Base-by-base conservation (phyloP, 2,113 vertebrate genomes). In the Mormoops blainvillei region DNA sequence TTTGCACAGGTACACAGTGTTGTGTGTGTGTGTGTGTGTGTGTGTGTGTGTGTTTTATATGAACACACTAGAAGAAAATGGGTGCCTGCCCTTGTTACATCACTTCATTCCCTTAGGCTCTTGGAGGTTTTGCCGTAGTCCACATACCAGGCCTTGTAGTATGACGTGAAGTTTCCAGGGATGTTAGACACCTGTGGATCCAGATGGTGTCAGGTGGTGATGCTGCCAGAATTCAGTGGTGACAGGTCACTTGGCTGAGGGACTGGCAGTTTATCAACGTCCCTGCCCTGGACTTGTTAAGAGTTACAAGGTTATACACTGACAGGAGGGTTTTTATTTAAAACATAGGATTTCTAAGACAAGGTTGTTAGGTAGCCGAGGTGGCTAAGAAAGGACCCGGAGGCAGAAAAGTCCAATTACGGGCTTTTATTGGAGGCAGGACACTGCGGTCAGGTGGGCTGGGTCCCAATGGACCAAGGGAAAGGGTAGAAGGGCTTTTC, bases 301-400 rank as follows among this genome's bases (percentile, higher is more conserved):
- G 24, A 61, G 58, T 28, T 61, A 28, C 58, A 26, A 61, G 24
- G 58, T 28, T 61, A 61, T 22, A 3, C 58, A 4, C 26, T 61
- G 58, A 61, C 58, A 61, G 58, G 24, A 61, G 95, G 61, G 12
- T 26, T 24, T 36, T 91, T 78, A 41, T 89, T 95, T n/a, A 2
- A 68, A 96, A 92, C 77, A 28, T 5, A 15, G 56, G 10, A 76
- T 95, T 97, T 94, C 91, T 93, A 18, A n/a, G 87, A 82, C 70
- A 96, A 65, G 86, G n/a, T n/a, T n/a, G n/a, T n/a, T n/a, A n/a
- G n/a, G n/a, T n/a, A n/a, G n/a, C n/a, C n/a, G n/a, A n/a, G n/a
- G n/a, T n/a, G n/a, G n/a, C n/a, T n/a, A n/a, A n/a, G n/a, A n/a
- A n/a, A n/a, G n/a, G n/a, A n/a, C n/a, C n/a, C n/a, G n/a, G n/a